These are phyloP conservation scores for Gibbula magus DNA, from an alignment of 2,888 invertebrate genomes.

Conservation along the genomic window DNA sequence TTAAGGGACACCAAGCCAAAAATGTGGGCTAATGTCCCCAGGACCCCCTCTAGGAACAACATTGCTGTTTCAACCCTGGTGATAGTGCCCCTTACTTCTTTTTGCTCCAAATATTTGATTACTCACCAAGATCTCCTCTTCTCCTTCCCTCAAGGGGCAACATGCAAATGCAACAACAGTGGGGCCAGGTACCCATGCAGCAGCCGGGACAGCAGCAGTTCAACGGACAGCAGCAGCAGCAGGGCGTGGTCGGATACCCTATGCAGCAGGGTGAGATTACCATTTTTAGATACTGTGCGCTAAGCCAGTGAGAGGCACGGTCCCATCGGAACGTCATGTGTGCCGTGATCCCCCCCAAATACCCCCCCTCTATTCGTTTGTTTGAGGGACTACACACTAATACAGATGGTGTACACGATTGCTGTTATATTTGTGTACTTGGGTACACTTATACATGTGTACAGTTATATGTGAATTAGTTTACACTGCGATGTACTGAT, in stretches of 20 bases:
- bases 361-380: not conserved
- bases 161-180: slow-evolving; percentile 56
- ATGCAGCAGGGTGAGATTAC: slow-evolving; percentile 63
- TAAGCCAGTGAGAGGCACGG: slow-evolving; percentile 46
- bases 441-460: too few species aligned
- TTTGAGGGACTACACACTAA: not conserved
- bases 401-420: too few species aligned
- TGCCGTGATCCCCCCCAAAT: not conserved
- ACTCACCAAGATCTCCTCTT: not conserved
- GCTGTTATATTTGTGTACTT: too few species aligned
- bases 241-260: slow-evolving; percentile 63
- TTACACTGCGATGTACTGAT: too few species aligned
- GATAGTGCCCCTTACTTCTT: too few species aligned
- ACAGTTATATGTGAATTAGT: too few species aligned
- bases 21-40: too few species aligned
- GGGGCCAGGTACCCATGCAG: slow-evolving; percentile 64
- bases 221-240: slow-evolving; percentile 57
- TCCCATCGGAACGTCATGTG: not conserved
- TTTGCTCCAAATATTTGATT: too few species aligned
- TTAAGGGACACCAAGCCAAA: too few species aligned
- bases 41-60: too few species aligned
- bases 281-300: slow-evolving; percentile 39
- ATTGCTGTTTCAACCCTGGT: too few species aligned
- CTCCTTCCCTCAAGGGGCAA: slow-evolving; percentile 43
- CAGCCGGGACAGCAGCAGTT: slow-evolving; percentile 66